A percentile compares a stretch with the other conserved stretches of the same genome.
Conservation (phyloP, 2,888 invertebrate genomes). For the Polydrusus cervinus region DNA sequence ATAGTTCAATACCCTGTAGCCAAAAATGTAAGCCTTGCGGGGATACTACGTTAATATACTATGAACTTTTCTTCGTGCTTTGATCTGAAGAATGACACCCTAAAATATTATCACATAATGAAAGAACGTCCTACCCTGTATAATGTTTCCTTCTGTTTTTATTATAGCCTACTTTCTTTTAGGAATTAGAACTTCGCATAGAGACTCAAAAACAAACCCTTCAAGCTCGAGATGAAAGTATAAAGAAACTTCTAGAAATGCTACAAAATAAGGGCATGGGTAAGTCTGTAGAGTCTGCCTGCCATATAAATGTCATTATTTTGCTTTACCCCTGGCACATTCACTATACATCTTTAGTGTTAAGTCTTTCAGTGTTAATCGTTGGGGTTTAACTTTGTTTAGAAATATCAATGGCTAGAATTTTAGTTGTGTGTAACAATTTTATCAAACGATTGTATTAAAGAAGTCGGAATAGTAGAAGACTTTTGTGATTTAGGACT, state of each 20-base stretch:
- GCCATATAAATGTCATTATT: slow-evolving; percentile 56
- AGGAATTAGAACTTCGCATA: slow-evolving; percentile 96
- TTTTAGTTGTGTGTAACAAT: not conserved
- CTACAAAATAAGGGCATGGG: slow-evolving; percentile 97
- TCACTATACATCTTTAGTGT: slow-evolving; percentile 46
- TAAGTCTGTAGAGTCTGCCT: slow-evolving; percentile 73
- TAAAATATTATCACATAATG: no score
- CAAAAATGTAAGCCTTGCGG: no score
- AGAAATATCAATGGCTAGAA: not conserved
- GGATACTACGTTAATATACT: no score
- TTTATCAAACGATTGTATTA: no score
- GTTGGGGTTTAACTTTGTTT: not conserved
- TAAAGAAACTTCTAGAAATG: slow-evolving; percentile 99
- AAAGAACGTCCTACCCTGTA: no score
- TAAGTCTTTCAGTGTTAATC: slow-evolving; percentile 30
- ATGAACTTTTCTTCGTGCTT: no score
- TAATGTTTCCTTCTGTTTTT: no score
- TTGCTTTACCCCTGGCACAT: slow-evolving; percentile 56
- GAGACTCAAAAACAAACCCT: slow-evolving; percentile 99
- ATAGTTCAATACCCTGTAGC: no score
- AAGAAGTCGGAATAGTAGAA: no score
- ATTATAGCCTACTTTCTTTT: slow-evolving; percentile 63
- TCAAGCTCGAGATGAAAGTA: slow-evolving; percentile 96
- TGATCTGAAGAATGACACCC: no score
- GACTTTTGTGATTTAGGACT: no score